Conservation (phyloP, 2,797 vertebrate genomes). For the Trachops cirrhosus region DNA sequence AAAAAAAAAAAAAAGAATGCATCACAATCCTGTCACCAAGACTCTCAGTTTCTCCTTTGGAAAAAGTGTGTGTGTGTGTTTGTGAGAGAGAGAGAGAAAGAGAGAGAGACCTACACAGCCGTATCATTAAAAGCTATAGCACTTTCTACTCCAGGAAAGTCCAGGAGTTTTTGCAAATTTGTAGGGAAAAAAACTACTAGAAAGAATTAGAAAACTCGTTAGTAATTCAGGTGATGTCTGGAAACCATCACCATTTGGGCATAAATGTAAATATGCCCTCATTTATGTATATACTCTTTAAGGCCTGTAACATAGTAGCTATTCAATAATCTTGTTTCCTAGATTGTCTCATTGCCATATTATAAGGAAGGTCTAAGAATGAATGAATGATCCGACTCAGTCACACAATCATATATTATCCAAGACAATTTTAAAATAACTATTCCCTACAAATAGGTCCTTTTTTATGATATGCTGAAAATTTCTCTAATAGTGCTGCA, state of each 20-base stretch:
- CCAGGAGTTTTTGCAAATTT: background rate
- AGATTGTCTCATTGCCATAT: background rate
- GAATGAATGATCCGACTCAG: background rate
- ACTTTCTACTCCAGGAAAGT: background rate
- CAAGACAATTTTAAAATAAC: background rate
- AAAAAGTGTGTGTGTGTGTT: background rate
- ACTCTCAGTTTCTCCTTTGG: background rate
- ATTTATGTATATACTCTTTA: background rate
- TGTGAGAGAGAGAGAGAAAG: background rate
- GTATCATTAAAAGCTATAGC: background rate
- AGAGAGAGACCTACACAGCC: background rate
- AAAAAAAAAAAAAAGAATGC: no score
- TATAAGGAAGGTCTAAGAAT: background rate
- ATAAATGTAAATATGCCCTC: background rate
- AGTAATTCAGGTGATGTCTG: background rate
- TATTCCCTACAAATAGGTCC: background rate
- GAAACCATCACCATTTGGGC: background rate
- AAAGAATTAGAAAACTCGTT: background rate
- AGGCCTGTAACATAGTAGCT: background rate
- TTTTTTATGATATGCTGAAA: background rate
- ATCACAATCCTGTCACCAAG: background rate
- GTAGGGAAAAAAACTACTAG: background rate
- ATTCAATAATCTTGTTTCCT: background rate
- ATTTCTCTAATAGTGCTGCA: background rate
- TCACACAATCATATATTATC: background rate